Conservation (phyloP, 2,113 vertebrate genomes). For the Riparia riparia region DNA sequence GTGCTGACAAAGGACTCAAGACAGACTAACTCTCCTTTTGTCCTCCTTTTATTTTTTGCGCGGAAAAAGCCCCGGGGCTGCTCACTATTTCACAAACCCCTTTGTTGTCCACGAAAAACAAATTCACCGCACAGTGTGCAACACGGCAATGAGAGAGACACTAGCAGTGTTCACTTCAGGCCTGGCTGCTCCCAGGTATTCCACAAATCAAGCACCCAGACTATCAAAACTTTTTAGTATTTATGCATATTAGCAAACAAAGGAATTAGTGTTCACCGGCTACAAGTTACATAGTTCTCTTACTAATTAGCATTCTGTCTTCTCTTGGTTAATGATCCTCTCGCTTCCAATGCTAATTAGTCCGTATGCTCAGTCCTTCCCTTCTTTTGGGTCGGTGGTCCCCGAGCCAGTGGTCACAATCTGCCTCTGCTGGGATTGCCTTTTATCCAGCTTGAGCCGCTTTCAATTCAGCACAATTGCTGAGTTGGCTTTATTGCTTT, state of each 20-base stretch:
- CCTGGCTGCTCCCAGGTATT: neutral
- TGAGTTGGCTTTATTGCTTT: neutral
- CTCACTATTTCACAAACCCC: neutral
- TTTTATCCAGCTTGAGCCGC: neutral
- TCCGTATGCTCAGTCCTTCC: neutral
- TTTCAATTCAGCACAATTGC: neutral
- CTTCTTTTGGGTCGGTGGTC: neutral
- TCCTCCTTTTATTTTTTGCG: neutral
- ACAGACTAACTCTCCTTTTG: neutral
- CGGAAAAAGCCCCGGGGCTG: fast-evolving
- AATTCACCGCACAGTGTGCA: neutral
- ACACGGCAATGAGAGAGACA: neutral
- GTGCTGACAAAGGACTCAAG: neutral
- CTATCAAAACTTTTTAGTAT: neutral
- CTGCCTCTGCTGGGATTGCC: neutral
- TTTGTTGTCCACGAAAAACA: neutral
- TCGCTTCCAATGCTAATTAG: neutral
- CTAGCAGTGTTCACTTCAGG: neutral
- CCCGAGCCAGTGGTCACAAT: too few relatives aligned
- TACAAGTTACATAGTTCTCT: neutral
- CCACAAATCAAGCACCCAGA: neutral
- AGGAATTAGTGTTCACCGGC: neutral
- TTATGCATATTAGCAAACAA: neutral
- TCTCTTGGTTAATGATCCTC: neutral
- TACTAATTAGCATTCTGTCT: neutral